Percentiles rank a stretch among this genome's conserved stretches.
Conservation (phyloP, 2,113 vertebrate species). For the Progne subis region DNA sequence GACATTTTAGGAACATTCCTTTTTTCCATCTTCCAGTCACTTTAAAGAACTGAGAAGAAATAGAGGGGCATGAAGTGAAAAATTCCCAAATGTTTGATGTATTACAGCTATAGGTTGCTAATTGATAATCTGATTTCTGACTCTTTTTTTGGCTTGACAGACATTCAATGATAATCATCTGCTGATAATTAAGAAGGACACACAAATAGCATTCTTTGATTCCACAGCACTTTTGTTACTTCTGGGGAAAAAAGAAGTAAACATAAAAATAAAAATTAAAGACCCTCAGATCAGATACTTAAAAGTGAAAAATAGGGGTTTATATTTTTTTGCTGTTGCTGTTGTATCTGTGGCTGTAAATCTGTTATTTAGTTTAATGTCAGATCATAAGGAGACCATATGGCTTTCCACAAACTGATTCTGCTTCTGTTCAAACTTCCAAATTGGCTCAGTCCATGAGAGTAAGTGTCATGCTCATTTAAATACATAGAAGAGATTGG, state of each 20-base stretch:
- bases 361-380: constrained; percentile 35
- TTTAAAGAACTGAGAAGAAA: neutral
- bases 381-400: constrained; percentile 39
- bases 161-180: neutral
- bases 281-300: neutral
- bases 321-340: neutral
- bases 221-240: neutral
- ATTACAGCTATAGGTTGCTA: neutral
- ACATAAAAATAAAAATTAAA: neutral
- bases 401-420: constrained; percentile 29
- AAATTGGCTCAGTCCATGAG: constrained; percentile 20
- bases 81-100: neutral
- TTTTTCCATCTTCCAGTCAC: neutral
- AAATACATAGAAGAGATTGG: neutral
- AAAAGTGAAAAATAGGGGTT: neutral
- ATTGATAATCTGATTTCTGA: neutral
- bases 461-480: constrained; percentile 15
- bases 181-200: neutral
- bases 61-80: neutral
- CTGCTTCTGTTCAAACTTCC: constrained; percentile 27
- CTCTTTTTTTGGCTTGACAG: neutral
- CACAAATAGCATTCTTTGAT: neutral
- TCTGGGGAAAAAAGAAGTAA: neutral
- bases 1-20: neutral
- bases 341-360: constrained; percentile 20